These are phyloP conservation scores for Hesperophylax magnus DNA, from an alignment of 1,140 invertebrate species.

Conservation along the genomic window DNA sequence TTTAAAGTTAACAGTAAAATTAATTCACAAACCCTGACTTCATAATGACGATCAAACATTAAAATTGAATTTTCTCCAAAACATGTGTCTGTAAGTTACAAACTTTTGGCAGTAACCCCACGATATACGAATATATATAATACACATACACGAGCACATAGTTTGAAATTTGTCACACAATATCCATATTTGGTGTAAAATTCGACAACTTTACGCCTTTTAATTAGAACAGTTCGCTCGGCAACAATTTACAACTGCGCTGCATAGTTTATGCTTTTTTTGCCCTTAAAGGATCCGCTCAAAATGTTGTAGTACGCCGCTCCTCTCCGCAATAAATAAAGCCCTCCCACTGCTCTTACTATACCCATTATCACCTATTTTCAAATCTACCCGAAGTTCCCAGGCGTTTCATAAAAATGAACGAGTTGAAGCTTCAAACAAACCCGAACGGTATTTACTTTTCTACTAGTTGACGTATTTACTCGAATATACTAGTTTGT, in stretches of 20 bases:
- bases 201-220: background rate
- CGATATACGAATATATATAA: no score
- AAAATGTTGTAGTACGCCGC: no score
- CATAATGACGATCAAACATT: no score
- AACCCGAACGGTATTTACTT: background rate
- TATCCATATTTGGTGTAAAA: no score
- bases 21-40: no score
- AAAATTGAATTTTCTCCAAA: no score
- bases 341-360: constrained; percentile 1
- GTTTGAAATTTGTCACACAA: no score
- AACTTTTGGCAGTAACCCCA: no score
- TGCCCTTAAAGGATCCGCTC: background rate
- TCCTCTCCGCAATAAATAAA: constrained; percentile 12
- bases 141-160: no score
- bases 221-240: background rate
- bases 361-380: constrained; percentile 12
- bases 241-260: background rate
- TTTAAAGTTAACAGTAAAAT: no score
- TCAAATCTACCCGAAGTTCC: background rate
- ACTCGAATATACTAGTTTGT: background rate
- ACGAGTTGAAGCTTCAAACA: background rate
- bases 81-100: no score
- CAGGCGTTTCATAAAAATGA: constrained; percentile 20
- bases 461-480: background rate
- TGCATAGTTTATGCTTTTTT: background rate